phyloP scores from a whole-genome alignment of 2,888 invertebrate species.

The Agapetus fuscipes region DNA sequence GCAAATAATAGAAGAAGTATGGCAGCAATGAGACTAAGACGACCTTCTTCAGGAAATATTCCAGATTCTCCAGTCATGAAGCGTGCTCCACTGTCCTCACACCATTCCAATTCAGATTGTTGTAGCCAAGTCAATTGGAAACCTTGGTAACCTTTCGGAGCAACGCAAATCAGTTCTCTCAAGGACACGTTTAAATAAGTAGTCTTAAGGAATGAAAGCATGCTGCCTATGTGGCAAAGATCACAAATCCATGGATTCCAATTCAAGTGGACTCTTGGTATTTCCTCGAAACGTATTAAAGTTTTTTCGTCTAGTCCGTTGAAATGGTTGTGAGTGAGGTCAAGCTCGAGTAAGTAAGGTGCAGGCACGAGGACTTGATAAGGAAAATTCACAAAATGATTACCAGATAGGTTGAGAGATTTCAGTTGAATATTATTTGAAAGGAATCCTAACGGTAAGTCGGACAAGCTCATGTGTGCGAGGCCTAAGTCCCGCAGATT shows the following conservation, averaged over 20 bases:
- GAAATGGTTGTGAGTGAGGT: slow-evolving; percentile 65
- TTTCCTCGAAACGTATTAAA: slow-evolving; percentile 47
- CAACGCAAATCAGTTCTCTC: slow-evolving; percentile 46
- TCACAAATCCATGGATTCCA: slow-evolving; percentile 62
- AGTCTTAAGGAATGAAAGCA: slow-evolving; percentile 48
- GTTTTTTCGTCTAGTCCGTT: slow-evolving; percentile 50
- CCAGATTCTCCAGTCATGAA: slow-evolving; percentile 43
- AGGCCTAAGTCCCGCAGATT: slow-evolving; percentile 48
- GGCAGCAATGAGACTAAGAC: slow-evolving; percentile 42
- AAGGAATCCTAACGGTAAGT: slow-evolving; percentile 48
- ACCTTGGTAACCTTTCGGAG: slow-evolving; percentile 47
- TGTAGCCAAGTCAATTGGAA: slow-evolving; percentile 30
- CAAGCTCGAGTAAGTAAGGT: slow-evolving; percentile 51
- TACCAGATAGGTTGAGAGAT: slow-evolving; percentile 63
- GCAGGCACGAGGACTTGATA: slow-evolving; percentile 47
- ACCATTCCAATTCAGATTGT: slow-evolving; percentile 33
- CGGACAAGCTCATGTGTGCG: slow-evolving; percentile 48
- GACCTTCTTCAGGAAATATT: slow-evolving; percentile 41
- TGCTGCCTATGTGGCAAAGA: slow-evolving; percentile 49
- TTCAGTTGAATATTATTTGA: slow-evolving; percentile 50
- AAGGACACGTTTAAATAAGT: slow-evolving; percentile 42
- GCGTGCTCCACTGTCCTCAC: slow-evolving; percentile 40
- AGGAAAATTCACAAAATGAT: slow-evolving; percentile 52
- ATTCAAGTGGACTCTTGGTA: slow-evolving; percentile 44
- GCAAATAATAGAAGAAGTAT: slow-evolving; percentile 31